Evolutionary conservation across 2,888 invertebrate species (phyloP).

Genomic region (Dynastes grantii): DNA sequence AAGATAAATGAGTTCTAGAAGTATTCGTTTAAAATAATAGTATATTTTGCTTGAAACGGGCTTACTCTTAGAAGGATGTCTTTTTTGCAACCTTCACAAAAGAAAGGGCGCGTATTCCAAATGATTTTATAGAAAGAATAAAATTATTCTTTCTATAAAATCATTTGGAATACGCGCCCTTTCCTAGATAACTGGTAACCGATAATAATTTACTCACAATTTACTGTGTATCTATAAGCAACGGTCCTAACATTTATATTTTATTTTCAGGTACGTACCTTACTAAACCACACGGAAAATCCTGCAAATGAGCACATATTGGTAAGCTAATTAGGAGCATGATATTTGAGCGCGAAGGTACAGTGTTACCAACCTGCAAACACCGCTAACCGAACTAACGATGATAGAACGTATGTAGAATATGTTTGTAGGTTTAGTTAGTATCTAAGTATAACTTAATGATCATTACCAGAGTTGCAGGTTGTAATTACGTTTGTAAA

Average conservation of each 20-base stretch:
- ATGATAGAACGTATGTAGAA: neutral
- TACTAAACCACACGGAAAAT: neutral
- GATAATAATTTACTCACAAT: too few relatives aligned
- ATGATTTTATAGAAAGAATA: too few relatives aligned
- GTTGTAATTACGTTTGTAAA: neutral
- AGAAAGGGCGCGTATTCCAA: too few relatives aligned
- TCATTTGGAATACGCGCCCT: too few relatives aligned
- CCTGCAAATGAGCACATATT: neutral
- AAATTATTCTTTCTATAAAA: too few relatives aligned
- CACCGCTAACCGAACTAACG: neutral
- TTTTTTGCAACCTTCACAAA: too few relatives aligned
- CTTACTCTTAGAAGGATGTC: too few relatives aligned
- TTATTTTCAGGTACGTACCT: conserved; percentile 32
- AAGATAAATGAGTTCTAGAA: too few relatives aligned
- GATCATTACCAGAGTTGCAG: neutral
- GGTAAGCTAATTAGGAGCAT: conserved; percentile 18
- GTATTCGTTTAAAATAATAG: too few relatives aligned
- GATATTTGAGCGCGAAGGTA: neutral
- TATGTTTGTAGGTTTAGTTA: neutral
- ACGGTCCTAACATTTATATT: neutral
- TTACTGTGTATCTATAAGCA: too few relatives aligned
- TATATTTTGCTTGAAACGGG: too few relatives aligned
- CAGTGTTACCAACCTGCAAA: neutral
- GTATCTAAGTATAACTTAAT: neutral
- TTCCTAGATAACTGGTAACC: too few relatives aligned